These are phyloP conservation scores for Terebella lapidaria DNA, from an alignment of 2,888 invertebrate genomes.

Conservation along the genomic window DNA sequence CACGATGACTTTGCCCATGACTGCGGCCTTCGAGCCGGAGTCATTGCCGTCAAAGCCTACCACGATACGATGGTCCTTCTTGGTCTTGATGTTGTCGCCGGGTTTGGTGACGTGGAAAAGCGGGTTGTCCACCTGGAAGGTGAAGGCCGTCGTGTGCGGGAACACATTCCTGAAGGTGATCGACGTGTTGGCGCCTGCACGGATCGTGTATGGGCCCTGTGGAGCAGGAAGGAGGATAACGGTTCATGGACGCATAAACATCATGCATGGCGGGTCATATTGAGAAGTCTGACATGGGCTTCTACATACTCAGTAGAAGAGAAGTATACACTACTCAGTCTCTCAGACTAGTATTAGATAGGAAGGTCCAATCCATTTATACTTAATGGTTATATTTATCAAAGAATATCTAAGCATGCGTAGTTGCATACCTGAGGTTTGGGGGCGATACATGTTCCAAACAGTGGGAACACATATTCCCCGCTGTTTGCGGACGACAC, in stretches of 20 bases:
- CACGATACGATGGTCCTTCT: constrained; percentile 51
- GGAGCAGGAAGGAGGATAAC: not conserved
- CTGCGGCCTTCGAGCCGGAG: constrained; percentile 42
- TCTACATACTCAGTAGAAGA: too few relatives aligned
- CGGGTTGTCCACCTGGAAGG: constrained; percentile 54
- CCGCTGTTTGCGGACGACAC: constrained; percentile 47
- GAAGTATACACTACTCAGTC: too few relatives aligned
- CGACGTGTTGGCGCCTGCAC: constrained; percentile 46
- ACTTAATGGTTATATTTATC: not conserved
- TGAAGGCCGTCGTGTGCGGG: constrained; percentile 49
- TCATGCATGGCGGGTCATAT: too few relatives aligned
- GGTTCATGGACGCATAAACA: too few relatives aligned
- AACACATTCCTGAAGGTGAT: constrained; percentile 58
- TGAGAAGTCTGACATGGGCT: too few relatives aligned
- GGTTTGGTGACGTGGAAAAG: constrained; percentile 52
- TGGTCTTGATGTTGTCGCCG: constrained; percentile 51
- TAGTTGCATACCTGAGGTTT: constrained; percentile 55
- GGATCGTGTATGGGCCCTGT: constrained; percentile 56
- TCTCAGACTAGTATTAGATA: not conserved
- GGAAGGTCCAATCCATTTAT: not conserved
- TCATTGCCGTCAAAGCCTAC: constrained; percentile 53
- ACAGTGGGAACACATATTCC: constrained; percentile 54
- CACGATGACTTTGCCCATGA: constrained; percentile 52
- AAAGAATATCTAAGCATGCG: too few relatives aligned
- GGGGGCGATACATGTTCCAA: constrained; percentile 55